A percentile compares a stretch with the other conserved stretches of the same genome.
Evolutionary conservation across 2,888 invertebrate species (phyloP).

Genomic region (Caenorhabditis parvicauda): DNA sequence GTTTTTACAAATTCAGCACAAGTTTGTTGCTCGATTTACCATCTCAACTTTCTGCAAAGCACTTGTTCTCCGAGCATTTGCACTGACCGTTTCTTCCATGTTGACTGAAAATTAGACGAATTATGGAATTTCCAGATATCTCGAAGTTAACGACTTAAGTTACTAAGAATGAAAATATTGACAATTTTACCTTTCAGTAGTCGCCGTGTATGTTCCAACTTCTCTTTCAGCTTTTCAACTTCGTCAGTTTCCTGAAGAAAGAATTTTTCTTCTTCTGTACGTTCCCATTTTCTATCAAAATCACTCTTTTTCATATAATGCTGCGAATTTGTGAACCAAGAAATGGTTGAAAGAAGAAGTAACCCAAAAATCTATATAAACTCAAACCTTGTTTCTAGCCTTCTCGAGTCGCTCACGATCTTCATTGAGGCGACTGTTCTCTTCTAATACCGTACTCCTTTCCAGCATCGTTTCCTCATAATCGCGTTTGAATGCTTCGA

Average conservation of each 20-base stretch:
- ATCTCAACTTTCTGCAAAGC: too few relatives aligned
- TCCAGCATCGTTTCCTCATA: slow-evolving; percentile 55
- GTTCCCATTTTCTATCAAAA: too few relatives aligned
- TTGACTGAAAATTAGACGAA: slow-evolving; percentile 12
- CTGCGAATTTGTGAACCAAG: too few relatives aligned
- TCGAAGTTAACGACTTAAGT: too few relatives aligned
- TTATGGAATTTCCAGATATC: not conserved
- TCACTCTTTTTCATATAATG: too few relatives aligned
- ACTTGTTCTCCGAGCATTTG: slow-evolving; percentile 20
- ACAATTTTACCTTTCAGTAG: slow-evolving; percentile 24
- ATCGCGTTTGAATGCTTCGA: slow-evolving; percentile 36
- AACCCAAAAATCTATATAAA: too few relatives aligned
- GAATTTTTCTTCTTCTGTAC: too few relatives aligned
- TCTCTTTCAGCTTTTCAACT: slow-evolving; percentile 19
- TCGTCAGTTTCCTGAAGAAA: slow-evolving; percentile 18
- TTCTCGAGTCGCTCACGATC: slow-evolving; percentile 28
- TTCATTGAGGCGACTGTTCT: slow-evolving; percentile 38
- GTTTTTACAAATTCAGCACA: slow-evolving; percentile 18
- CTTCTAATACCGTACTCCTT: slow-evolving; percentile 27
- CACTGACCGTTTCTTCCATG: slow-evolving; percentile 27
- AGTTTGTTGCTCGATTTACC: too few relatives aligned
- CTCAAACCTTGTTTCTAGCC: too few relatives aligned
- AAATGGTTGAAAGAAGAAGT: too few relatives aligned
- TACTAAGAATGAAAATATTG: too few relatives aligned
- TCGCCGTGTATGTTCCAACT: slow-evolving; percentile 32